Base-by-base conservation (phyloP, 1,140 invertebrate species). In the Panagrolaimus sp. region DNA sequence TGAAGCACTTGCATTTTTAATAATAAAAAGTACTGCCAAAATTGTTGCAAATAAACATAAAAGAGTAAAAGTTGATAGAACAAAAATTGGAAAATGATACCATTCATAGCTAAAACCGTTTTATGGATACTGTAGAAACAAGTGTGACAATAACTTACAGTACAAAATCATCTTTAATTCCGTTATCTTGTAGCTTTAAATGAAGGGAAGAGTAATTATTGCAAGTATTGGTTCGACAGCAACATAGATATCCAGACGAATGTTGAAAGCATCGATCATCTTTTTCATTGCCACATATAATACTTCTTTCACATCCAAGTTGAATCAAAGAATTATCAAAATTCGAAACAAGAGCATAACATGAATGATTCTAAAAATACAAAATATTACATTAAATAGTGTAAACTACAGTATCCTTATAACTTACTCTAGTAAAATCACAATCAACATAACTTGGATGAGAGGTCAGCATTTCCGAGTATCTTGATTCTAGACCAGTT, bases 21-120 rank as follows among this genome's bases (percentile, higher is more conserved):
- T 20, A 57, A 57, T 57, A 4, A 57, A 20, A 20, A 57, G 20
- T 20, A 57, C 51, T 5, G 51, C 20, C 20, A 27, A 20, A 20
- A 57, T 57, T 25, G 27, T 27, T 25, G 20, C 51, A 16, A 57
- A 57, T 11, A 57, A 27, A 5, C 20, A 27, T 20, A 57, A 20
- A 27, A 57, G 20, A 57, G 51, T 27, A 27, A 57, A 57, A 13
- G 51, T 25, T 20, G 20, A 57, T 20, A 57, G 27, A 27, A 57
- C 51, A 20, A 57, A 27, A 16, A 57, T 57, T 27, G 51, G 51
- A 16, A 57, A 57, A 20, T 57, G 51, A 14, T 16, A 57, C 51
- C 51, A n/a, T 38, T 2, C 2, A 38, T 38, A 38, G 7, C 2
- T 38, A 27, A 13, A 13, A 11, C n/a, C n/a, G n/a, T n/a, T n/a